phyloP scores from a whole-genome alignment of 30 jellyfish, hydroid and myxozoan genomes.

The Aurelia aurita region DNA sequence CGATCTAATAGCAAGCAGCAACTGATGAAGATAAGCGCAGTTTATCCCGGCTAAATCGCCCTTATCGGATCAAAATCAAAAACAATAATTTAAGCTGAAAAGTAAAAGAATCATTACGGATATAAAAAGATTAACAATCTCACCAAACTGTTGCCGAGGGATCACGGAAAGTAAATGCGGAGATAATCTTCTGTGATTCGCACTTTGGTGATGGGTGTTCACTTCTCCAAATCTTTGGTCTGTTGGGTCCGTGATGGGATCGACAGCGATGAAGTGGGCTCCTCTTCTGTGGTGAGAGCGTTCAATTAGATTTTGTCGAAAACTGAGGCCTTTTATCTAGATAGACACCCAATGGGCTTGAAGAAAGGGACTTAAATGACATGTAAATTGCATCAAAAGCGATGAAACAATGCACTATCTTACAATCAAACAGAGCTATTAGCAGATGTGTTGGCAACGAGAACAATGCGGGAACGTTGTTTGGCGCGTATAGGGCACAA shows the following conservation, averaged over 20 bases:
- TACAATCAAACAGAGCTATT: constrained; percentile 42
- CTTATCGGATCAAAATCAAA: too few species aligned
- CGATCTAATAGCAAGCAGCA: not conserved
- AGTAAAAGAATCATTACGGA: too few species aligned
- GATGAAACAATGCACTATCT: constrained; percentile 32
- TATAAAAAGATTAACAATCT: too few species aligned
- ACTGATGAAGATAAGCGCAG: not conserved
- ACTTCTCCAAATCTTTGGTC: too few species aligned
- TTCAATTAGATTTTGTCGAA: too few species aligned
- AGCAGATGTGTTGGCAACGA: constrained; percentile 55
- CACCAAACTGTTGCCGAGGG: too few species aligned
- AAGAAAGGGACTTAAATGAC: constrained; percentile 56
- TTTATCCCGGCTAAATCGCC: not conserved
- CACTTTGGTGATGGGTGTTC: not conserved
- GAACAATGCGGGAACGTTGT: constrained; percentile 53
- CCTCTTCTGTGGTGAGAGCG: too few species aligned
- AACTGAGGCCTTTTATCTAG: constrained; percentile 46
- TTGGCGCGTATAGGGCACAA: constrained; percentile 48
- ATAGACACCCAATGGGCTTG: constrained; percentile 39
- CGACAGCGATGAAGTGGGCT: too few species aligned
- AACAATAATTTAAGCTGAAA: too few species aligned
- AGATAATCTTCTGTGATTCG: not conserved
- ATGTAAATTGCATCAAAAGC: constrained; percentile 56
- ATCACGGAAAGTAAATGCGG: not conserved
- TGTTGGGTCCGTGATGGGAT: too few species aligned